Conservation (phyloP, 2,113 vertebrate genomes). For the Cyprinodon variegatus region DNA sequence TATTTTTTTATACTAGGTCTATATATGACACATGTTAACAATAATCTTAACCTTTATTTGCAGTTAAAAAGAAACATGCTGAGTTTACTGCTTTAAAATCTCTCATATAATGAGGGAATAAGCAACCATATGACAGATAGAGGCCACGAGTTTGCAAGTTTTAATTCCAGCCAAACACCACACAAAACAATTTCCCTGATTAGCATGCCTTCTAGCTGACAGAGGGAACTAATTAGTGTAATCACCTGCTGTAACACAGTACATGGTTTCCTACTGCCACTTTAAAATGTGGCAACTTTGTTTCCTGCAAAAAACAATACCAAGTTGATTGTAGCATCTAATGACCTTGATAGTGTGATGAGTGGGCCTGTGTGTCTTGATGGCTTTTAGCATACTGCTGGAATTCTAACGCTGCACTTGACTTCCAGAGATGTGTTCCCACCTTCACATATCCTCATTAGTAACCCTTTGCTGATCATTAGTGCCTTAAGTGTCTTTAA, state of each 20-base stretch:
- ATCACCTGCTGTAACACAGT: conserved; percentile 62
- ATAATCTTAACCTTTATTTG: conserved; percentile 22
- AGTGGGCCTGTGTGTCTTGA: conserved; percentile 48
- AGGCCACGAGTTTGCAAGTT: conserved; percentile 45
- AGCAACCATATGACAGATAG: conserved; percentile 56
- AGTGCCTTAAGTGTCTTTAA: conserved; percentile 80
- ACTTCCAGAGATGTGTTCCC: conserved; percentile 72
- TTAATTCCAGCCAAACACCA: conserved; percentile 43
- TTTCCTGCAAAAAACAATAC: conserved; percentile 51
- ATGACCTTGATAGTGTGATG: conserved; percentile 70
- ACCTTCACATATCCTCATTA: conserved; percentile 82
- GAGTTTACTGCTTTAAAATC: conserved; percentile 15
- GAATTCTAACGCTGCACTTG: conserved; percentile 68
- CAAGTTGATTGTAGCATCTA: conserved; percentile 63
- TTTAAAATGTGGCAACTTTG: conserved; percentile 56
- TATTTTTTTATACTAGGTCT: neutral
- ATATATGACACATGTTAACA: neutral
- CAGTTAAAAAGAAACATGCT: conserved; percentile 6
- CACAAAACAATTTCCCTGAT: conserved; percentile 60
- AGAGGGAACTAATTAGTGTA: conserved; percentile 71
- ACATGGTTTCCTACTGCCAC: conserved; percentile 40
- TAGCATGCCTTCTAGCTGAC: conserved; percentile 66
- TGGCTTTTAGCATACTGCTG: conserved; percentile 63
- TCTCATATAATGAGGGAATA: conserved; percentile 30
- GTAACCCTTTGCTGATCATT: conserved; percentile 76